A percentile compares a stretch with the other conserved stretches of the same genome.
Conservation (phyloP, 2,797 vertebrate species). For the Falco columbarius region DNA sequence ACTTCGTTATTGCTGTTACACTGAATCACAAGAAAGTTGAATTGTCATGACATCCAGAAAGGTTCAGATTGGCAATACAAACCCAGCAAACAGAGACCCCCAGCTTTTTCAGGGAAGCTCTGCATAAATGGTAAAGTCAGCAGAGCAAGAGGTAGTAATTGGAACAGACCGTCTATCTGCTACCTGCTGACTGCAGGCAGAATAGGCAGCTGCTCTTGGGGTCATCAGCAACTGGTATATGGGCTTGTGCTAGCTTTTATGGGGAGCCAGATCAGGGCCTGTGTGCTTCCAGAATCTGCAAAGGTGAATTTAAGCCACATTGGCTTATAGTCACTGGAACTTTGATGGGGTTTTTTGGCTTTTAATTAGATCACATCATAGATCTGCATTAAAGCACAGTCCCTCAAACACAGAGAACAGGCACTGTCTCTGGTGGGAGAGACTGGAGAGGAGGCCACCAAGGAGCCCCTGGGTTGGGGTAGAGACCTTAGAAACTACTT, state of each 20-base stretch:
- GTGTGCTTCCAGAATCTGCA: not conserved
- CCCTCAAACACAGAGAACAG: not conserved
- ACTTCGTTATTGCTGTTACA: not conserved
- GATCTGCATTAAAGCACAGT: not conserved
- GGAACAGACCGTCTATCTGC: not conserved
- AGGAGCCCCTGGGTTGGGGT: not conserved
- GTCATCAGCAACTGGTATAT: not conserved
- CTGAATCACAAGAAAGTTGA: not conserved
- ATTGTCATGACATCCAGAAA: not conserved
- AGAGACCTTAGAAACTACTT: not conserved
- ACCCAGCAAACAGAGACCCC: not conserved
- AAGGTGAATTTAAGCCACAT: not conserved
- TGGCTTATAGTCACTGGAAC: not conserved
- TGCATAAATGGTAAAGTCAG: not conserved
- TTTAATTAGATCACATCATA: not conserved
- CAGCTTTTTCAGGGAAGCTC: not conserved
- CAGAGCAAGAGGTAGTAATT: not conserved
- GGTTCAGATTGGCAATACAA: not conserved
- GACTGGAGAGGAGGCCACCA: not conserved
- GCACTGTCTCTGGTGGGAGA: not conserved
- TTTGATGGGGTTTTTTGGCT: not conserved
- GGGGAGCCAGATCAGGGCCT: not conserved
- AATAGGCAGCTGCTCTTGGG: not conserved
- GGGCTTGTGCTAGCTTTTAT: not conserved
- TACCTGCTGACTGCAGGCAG: not conserved